Evolutionary conservation across 2,113 vertebrate species (phyloP), one percentile per base, ranked within the genome.

Genomic region (Centrocercus urophasianus): DNA sequence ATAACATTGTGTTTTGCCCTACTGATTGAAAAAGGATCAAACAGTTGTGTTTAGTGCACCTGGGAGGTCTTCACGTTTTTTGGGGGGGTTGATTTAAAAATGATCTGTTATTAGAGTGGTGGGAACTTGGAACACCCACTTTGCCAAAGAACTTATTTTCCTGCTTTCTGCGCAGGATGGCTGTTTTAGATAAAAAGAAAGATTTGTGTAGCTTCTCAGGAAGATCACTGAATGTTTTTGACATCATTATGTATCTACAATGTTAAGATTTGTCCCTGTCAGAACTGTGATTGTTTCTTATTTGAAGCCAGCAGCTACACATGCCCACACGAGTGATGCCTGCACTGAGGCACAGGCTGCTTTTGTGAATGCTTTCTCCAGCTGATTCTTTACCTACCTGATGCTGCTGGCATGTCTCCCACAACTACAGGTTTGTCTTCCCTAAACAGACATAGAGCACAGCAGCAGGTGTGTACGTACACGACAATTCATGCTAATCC

Each of bases 381-480:
- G 21, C 16, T 24, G 70, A 22, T 20, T 56, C 38, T 75, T 60
- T 27, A 40, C 18, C 30, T 45, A 10, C 0, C 0, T 60, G 61
- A 50, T 27, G 24, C 56, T 48, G 25, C 21, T 38, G 30, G 32
- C 38, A 11, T 74, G 73, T 63, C 77, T 79, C 32, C 0, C 0
- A 5, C 52, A 43, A 12, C 20, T 86, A 34, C 18, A 28, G 61
- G 11, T 54, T 52, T 84, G 8, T 57, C 52, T 83, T 32, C 27
- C 48, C 8, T 12, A 24, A 50, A 30, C 14, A 24, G 48, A 27
- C 0, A 0, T 40, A 34, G 16, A 36, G 7, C 32, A 8, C 6
- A 47, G 54, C 5, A 1, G 36, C 16, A 83, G 54, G 16, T 54
- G 30, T 48, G 13, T 27, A 10, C 8, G 0, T 6, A 13, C 30